Evolutionary conservation across 1,140 invertebrate species (phyloP).

Genomic region (Probaryconus sp.): DNA sequence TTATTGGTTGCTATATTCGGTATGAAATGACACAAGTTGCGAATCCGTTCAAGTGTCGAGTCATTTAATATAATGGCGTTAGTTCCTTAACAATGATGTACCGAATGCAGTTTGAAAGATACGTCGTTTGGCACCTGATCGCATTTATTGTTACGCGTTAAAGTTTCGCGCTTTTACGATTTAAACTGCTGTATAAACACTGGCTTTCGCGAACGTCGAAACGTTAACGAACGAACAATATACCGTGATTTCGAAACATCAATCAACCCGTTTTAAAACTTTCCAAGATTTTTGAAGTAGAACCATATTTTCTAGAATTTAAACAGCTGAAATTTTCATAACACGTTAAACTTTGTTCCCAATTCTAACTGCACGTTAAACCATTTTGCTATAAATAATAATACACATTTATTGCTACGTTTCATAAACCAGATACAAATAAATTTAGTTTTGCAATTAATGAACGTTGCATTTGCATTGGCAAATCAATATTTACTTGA

Average conservation of each 20-base stretch:
- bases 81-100: conserved; percentile 43
- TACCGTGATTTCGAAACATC: conserved; percentile 18
- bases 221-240: conserved; percentile 25
- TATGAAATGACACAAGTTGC: conserved; percentile 31
- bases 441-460: no score
- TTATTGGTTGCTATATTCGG: conserved; percentile 27
- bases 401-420: no score
- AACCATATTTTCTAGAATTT: no score
- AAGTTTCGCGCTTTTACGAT: conserved; percentile 31
- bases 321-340: no score
- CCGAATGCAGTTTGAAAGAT: conserved; percentile 42
- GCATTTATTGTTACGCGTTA: conserved; percentile 35
- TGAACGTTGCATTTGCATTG: no score
- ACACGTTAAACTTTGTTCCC: no score
- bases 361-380: no score
- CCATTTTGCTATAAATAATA: no score
- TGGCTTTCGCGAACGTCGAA: conserved; percentile 8
- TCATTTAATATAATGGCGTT: conserved; percentile 37
- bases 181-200: conserved; percentile 25
- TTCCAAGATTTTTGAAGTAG: no score
- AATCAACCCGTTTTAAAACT: no score
- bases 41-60: conserved; percentile 1
- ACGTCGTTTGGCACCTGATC: conserved; percentile 38
- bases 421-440: no score
- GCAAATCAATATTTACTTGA: no score